Evolutionary conservation across 2,888 invertebrate genomes (phyloP), one percentile per base, ranked within the genome.

Genomic region (Rhingia campestris): DNA sequence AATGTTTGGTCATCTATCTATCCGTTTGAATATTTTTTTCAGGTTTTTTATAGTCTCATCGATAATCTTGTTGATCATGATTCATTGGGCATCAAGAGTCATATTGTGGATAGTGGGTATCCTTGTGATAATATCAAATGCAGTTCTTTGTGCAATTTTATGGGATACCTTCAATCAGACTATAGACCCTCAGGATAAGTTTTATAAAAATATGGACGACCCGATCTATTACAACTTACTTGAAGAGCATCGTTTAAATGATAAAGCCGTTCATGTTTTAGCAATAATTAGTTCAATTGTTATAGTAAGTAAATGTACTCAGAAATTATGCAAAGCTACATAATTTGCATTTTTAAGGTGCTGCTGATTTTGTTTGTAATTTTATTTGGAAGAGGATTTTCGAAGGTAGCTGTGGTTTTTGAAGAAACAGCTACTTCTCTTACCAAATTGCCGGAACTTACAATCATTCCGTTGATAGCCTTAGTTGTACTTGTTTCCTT

Each of bases 141-240:
- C 96, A 74, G 95, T 94, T 47, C 95, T 96, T 3, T 96, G 97
- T 14, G 94, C 92, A 9, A 93, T 96, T 47, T 91, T 98, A 22
- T 98, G 98, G 98, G 96, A 96, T 92, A 96, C 96, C 0, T 98
- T 97, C 89, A 93, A 94, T 87, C 95, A 95, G 87, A 93, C 97
- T 43, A 95, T 94, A 87, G 92, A 93, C 77, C 33, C 32, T 33
- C 88, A 89, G 58, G 70, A 88, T 7, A 86, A 87, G 0, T n/a
- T 77, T 3, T 87, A 87, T 33, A n/a, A 51, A 3, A 3, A 9
- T 22, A 22, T 22, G 22, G 39, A 9, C 10, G 7, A 9, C 22
- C 22, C 9, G 35, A 75, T 82, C 0, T 88, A 90, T 69, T 88
- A 88, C 37, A 90, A 91, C 63, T 88, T 93, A 66, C 92, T 97